Conservation (phyloP, 2,888 invertebrate species). For the Hydrotaea cyrtoneurina region DNA sequence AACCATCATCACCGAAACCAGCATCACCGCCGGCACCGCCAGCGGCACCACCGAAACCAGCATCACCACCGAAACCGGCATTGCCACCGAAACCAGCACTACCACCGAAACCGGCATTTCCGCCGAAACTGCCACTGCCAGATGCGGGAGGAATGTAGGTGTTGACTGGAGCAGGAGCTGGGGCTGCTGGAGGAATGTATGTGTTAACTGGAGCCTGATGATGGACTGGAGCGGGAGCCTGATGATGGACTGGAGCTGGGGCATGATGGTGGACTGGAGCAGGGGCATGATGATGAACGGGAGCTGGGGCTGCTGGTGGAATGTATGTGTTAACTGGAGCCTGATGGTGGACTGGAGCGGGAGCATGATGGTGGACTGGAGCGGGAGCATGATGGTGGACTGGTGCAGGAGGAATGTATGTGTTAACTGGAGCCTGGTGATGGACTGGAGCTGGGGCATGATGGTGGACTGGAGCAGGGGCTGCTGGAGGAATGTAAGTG, state of each 20-base stretch:
- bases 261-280: slow-evolving; percentile 4
- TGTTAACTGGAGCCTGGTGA: slow-evolving; percentile 26
- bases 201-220: slow-evolving; percentile 29
- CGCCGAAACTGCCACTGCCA: neutral
- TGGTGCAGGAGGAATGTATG: slow-evolving; percentile 35
- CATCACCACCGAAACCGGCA: neutral
- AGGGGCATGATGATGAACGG: slow-evolving; percentile 1
- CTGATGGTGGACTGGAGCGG: slow-evolving; percentile 28
- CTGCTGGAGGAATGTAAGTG: slow-evolving; percentile 21
- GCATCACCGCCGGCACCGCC: neutral
- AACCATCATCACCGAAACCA: slow-evolving; percentile 22
- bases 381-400: slow-evolving; percentile 28
- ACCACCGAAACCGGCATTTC: neutral
- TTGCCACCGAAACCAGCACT: slow-evolving; percentile 25
- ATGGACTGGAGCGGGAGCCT: slow-evolving; percentile 8
- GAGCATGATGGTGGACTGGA: neutral
- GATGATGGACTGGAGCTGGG: no score
- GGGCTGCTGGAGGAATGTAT: slow-evolving; percentile 38
- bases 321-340: neutral
- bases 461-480: neutral
- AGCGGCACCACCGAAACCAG: neutral
- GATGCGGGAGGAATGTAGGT: slow-evolving; percentile 6
- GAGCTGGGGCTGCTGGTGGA: neutral
- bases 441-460: slow-evolving; percentile 10
- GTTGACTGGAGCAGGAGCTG: slow-evolving; percentile 29